These are phyloP conservation scores for Dallia pectoralis DNA, from an alignment of 2,797 vertebrate genomes.

Conservation along the genomic window DNA sequence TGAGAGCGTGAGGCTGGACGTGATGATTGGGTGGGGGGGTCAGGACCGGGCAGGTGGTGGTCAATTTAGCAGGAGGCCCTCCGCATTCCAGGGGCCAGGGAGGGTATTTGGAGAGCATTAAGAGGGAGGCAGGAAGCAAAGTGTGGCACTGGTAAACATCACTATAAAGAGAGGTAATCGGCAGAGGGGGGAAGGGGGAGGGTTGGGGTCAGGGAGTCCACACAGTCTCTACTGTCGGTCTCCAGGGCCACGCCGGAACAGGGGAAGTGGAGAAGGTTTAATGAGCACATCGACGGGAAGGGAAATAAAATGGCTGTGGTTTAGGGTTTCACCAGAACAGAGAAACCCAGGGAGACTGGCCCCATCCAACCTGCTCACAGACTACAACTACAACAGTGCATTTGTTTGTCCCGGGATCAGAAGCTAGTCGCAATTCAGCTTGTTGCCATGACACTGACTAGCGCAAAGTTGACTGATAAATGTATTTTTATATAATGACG, in stretches of 20 bases:
- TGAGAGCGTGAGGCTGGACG: slow-evolving; percentile 41
- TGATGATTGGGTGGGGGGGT: slow-evolving; percentile 25
- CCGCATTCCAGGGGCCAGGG: slow-evolving; percentile 33
- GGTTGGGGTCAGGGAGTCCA: background rate
- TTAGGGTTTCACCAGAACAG: background rate
- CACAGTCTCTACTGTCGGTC: background rate
- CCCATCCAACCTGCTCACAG: background rate
- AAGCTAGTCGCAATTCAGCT: background rate
- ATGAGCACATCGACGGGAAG: background rate
- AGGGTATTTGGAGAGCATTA: slow-evolving; percentile 8
- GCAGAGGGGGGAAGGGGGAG: slow-evolving; percentile 8
- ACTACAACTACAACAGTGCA: background rate
- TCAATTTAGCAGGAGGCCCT: slow-evolving; percentile 44
- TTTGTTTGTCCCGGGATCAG: background rate
- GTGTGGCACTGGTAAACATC: slow-evolving; percentile 34
- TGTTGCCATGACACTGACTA: background rate
- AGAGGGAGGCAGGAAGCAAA: slow-evolving; percentile 22
- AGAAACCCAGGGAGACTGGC: background rate
- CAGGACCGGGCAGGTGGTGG: slow-evolving; percentile 50
- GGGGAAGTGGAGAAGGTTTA: background rate
- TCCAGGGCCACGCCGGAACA: background rate
- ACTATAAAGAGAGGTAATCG: slow-evolving; percentile 24
- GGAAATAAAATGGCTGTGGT: background rate
- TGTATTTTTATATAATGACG: background rate
- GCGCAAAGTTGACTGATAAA: background rate